Evolutionary conservation across 2,888 invertebrate genomes (phyloP), one percentile per base, ranked within the genome.

Genomic region (Plemyria rubiginata): DNA sequence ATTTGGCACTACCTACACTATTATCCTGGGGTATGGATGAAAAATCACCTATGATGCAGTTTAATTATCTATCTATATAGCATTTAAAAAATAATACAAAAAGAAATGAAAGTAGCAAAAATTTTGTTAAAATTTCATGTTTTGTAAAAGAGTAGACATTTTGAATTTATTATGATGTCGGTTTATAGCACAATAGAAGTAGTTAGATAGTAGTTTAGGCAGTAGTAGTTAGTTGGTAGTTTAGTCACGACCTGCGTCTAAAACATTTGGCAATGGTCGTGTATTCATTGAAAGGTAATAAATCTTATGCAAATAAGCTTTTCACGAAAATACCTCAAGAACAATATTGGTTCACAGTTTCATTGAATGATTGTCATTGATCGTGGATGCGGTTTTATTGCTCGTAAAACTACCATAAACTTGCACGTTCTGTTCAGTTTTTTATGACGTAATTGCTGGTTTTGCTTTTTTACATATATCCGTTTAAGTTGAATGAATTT

Each of bases 351-450:
- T 71, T 74, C 71, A 73, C 63, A 68, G 74, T 75, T 73, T 72
- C 67, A 69, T 70, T 74, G 73, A 75, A 76, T 77, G 78, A 79
- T 80, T 80, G 78, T 79, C 81, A 77, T 77, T 79, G 79, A 80
- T 79, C 75, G 77, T 75, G 66, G 72, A 76, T 79, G 75, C 75
- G 72, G 72, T 76, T 81, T 80, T 77, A 79, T 73, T 70, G 75
- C 60, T 67, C 75, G 67, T 81, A 77, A 81, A 81, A 75, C 66
- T 60, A 68, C 66, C 68, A 71, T 81, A 80, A 80, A 75, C 60
- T 70, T 68, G 63, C 74, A 71, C 74, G 76, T 76, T 76, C 61
- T 59, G 72, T 69, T 74, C 50, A 53, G 68, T 64, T 72, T 22
- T 73, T 72, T 72, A 73, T 75, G 73, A 75, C 67, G 65, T 69